Evolutionary conservation across 2,797 vertebrate species (phyloP).

Genomic region (Poecilia picta): DNA sequence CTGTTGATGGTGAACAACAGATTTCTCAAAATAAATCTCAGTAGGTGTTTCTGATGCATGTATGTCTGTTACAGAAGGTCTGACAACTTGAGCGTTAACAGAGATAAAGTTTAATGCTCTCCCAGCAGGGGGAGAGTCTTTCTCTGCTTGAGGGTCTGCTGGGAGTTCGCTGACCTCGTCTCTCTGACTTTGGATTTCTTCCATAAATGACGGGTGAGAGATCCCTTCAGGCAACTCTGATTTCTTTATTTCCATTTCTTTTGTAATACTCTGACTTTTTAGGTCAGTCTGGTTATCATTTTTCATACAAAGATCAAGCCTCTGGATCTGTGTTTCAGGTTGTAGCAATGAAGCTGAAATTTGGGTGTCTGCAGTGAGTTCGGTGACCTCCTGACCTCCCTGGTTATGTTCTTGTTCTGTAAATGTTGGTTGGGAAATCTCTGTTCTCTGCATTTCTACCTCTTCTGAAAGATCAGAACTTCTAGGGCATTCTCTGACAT

Average conservation of each 20-base stretch:
- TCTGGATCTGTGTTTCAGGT: neutral
- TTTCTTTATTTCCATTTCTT: neutral
- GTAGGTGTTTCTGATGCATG: slow-evolving; percentile 8
- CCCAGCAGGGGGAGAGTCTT: slow-evolving; percentile 14
- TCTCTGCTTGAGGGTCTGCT: slow-evolving; percentile 7
- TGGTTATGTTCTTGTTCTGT: slow-evolving; percentile 6
- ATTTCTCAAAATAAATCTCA: slow-evolving; percentile 18
- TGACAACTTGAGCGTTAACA: neutral
- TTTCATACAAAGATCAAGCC: neutral
- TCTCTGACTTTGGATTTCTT: slow-evolving; percentile 19
- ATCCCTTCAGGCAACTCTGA: neutral
- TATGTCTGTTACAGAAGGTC: slow-evolving; percentile 17
- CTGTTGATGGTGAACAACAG: slow-evolving; percentile 20
- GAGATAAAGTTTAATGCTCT: slow-evolving; percentile 24
- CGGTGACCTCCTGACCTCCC: neutral
- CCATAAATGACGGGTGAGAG: neutral
- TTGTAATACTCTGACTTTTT: neutral
- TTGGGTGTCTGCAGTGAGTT: neutral
- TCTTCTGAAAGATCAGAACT: neutral
- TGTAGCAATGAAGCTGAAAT: neutral
- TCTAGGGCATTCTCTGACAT: neutral
- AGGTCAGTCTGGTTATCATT: neutral
- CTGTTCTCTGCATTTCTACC: neutral
- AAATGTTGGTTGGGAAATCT: slow-evolving; percentile 14
- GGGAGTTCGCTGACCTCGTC: slow-evolving; percentile 18